phyloP scores from a whole-genome alignment of 2,113 vertebrate genomes.

The Rhinolophus sinicus region DNA sequence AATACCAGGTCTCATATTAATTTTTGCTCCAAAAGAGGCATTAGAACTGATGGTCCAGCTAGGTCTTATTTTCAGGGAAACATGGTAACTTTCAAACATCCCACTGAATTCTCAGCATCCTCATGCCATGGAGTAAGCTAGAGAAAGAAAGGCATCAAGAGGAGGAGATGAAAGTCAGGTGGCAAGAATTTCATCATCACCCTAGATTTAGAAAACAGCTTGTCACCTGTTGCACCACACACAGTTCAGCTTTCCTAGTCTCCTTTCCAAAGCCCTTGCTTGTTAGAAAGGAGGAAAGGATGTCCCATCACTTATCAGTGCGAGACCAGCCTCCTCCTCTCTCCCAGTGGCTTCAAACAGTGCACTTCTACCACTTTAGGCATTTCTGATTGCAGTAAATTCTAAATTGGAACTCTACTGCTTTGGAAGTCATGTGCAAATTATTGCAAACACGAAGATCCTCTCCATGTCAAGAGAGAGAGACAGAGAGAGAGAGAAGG shows the following conservation, averaged over 20 bases:
- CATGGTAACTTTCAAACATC: neutral
- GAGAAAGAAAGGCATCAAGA: neutral
- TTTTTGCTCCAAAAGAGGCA: too few species aligned
- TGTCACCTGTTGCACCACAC: neutral
- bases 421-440: neutral
- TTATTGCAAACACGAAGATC: slow-evolving; percentile 19
- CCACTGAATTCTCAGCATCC: neutral
- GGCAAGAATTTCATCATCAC: neutral
- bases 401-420: neutral
- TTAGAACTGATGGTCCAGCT: too few species aligned
- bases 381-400: neutral
- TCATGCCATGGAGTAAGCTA: neutral
- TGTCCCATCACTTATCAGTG: neutral
- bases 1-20: too few species aligned
- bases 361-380: neutral
- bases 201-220: neutral
- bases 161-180: neutral
- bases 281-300: neutral
- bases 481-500: neutral
- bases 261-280: neutral
- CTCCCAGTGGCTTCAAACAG: neutral
- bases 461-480: neutral
- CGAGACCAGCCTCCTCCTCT: neutral
- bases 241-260: neutral
- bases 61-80: too few species aligned